Conservation (phyloP, 2,888 invertebrate species). For the Drosophila setosimentum region DNA sequence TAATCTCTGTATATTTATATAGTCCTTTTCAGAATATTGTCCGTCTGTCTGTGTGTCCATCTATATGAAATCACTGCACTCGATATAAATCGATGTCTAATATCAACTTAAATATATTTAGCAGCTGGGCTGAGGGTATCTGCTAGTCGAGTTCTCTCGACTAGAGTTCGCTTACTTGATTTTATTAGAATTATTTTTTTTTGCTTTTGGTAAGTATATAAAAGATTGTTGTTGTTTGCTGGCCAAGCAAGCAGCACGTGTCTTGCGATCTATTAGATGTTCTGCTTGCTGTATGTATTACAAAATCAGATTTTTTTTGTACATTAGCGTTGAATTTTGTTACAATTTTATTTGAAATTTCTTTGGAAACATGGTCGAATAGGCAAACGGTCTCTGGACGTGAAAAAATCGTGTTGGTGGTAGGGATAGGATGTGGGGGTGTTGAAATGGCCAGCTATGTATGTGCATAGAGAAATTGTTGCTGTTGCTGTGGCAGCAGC, state of each 20-base stretch:
- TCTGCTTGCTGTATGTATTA: constrained; percentile 1
- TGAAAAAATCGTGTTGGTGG: not conserved
- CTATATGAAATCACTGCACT: not conserved
- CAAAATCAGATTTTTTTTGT: constrained; percentile 7
- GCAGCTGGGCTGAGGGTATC: not conserved
- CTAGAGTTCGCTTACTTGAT: not conserved
- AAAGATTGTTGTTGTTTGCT: constrained; percentile 8
- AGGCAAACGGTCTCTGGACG: not conserved
- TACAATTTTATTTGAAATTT: constrained; percentile 45
- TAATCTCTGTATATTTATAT: not conserved
- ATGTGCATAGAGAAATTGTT: constrained; percentile 3
- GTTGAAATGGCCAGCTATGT: constrained; percentile 6
- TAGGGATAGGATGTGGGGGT: not conserved
- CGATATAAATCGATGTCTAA: not conserved
- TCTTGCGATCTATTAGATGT: constrained; percentile 33
- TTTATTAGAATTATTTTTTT: not conserved
- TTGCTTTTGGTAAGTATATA: constrained; percentile 11
- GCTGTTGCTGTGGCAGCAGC: constrained; percentile 7
- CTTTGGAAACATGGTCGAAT: constrained; percentile 34
- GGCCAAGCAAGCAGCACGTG: constrained; percentile 39
- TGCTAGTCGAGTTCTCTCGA: not conserved
- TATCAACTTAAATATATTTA: not conserved
- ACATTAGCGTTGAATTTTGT: constrained; percentile 21
- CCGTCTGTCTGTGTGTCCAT: not conserved
- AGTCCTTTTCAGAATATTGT: too few species aligned